Conservation (phyloP, 2,113 vertebrate species). For the Trogon surrucura region DNA sequence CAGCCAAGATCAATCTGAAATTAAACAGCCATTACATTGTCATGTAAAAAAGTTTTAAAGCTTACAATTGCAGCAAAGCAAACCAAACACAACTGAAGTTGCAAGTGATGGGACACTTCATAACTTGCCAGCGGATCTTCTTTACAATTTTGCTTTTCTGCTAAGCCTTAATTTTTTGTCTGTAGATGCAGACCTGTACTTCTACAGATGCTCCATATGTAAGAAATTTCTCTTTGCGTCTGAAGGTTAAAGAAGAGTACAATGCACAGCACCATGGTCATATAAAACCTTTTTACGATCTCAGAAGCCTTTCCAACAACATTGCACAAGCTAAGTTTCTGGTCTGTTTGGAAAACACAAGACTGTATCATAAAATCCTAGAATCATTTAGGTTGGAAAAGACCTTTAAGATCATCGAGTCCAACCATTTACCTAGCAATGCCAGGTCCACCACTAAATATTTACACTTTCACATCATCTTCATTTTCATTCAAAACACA, state of each 20-base stretch:
- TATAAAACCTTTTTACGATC: not conserved
- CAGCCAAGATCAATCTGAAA: not conserved
- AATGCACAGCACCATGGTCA: not conserved
- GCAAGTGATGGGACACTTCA: not conserved
- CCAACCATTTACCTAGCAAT: too few relatives aligned
- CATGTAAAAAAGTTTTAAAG: not conserved
- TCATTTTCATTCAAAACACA: slow-evolving; percentile 20
- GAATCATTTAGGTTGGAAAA: too few relatives aligned
- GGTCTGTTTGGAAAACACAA: slow-evolving; percentile 23
- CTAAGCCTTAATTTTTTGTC: not conserved
- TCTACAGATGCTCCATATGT: not conserved
- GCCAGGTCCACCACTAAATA: not conserved
- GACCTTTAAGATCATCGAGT: too few relatives aligned
- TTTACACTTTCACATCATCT: not conserved
- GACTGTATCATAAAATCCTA: too few relatives aligned
- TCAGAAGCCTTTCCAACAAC: not conserved
- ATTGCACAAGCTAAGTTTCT: not conserved
- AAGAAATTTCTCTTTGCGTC: not conserved
- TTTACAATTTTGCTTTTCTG: too few relatives aligned
- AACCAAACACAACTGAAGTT: not conserved
- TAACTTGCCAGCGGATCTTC: too few relatives aligned
- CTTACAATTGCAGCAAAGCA: not conserved
- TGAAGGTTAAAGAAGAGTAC: not conserved
- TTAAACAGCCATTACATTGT: not conserved
- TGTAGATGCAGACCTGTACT: not conserved